phyloP scores from a whole-genome alignment of 2,113 vertebrate genomes.

The Macroglossus sobrinus region DNA sequence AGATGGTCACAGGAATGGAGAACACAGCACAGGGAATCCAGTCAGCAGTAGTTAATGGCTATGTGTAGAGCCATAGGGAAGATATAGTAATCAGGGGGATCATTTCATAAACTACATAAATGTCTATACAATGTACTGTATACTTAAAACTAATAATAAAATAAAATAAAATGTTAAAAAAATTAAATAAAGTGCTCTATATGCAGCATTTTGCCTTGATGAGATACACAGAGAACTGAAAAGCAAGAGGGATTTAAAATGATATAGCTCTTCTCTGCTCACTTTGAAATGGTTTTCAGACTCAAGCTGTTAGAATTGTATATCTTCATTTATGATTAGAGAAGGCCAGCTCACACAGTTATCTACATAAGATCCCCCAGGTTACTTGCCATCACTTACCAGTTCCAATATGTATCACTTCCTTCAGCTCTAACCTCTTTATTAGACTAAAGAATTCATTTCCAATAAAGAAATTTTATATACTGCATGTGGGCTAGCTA shows the following conservation, averaged over 20 bases:
- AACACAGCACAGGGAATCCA: no score
- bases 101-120: not conserved
- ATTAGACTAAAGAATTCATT: constrained; percentile 15
- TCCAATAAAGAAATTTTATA: constrained; percentile 19
- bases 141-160: no score
- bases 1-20: no score
- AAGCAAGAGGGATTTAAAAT: constrained; percentile 48
- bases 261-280: constrained; percentile 29
- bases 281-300: constrained; percentile 48
- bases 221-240: constrained; percentile 49
- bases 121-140: no score
- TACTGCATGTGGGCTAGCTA: not conserved
- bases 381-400: constrained; percentile 3
- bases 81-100: no score
- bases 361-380: constrained; percentile 35
- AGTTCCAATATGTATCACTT: not conserved
- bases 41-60: no score
- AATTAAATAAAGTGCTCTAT: constrained; percentile 44
- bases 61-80: no score
- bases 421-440: not conserved
- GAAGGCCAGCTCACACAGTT: not conserved
- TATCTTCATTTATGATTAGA: not conserved
- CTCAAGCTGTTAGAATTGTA: constrained; percentile 29
- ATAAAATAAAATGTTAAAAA: no score
- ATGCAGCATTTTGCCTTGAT: constrained; percentile 54